phyloP scores from a whole-genome alignment of 2,797 vertebrate species.

The Fistularia tabacaria region DNA sequence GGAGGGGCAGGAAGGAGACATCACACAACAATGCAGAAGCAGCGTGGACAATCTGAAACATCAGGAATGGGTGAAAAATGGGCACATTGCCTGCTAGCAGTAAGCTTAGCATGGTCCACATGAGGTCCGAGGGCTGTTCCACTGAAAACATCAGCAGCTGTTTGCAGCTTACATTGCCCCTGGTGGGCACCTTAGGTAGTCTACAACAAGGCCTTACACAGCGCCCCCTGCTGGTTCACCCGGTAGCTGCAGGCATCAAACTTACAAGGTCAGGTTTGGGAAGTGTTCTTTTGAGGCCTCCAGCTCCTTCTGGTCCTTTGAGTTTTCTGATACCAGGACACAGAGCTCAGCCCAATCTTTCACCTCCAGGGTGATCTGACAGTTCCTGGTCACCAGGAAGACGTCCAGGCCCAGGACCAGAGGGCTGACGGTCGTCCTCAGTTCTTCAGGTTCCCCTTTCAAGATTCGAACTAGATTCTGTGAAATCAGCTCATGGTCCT shows the following conservation, averaged over 20 bases:
- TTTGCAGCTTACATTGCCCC: no score
- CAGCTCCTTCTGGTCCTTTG: slow-evolving; percentile 22
- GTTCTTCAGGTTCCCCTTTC: background rate
- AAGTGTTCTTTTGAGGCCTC: background rate
- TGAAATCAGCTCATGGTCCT: slow-evolving; percentile 56
- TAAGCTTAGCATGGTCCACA: no score
- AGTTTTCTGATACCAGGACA: slow-evolving; percentile 48
- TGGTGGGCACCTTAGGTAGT: no score
- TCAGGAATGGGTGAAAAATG: background rate
- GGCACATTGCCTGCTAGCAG: no score
- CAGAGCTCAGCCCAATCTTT: slow-evolving; percentile 60
- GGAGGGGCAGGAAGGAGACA: background rate
- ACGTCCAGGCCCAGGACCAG: slow-evolving; percentile 56
- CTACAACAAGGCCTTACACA: no score
- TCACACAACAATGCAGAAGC: background rate
- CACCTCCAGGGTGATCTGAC: slow-evolving; percentile 1
- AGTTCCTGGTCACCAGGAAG: slow-evolving; percentile 31
- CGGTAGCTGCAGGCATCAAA: no score
- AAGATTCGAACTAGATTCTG: slow-evolving; percentile 45
- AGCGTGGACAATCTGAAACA: background rate
- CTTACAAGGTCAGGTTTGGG: slow-evolving; percentile 15
- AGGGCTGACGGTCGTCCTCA: slow-evolving; percentile 15
- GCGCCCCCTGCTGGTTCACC: no score
- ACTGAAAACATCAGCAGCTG: no score
- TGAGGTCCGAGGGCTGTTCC: no score